These are phyloP conservation scores for Agapornis canus DNA, from an alignment of 2,797 vertebrate species.

Conservation along the genomic window DNA sequence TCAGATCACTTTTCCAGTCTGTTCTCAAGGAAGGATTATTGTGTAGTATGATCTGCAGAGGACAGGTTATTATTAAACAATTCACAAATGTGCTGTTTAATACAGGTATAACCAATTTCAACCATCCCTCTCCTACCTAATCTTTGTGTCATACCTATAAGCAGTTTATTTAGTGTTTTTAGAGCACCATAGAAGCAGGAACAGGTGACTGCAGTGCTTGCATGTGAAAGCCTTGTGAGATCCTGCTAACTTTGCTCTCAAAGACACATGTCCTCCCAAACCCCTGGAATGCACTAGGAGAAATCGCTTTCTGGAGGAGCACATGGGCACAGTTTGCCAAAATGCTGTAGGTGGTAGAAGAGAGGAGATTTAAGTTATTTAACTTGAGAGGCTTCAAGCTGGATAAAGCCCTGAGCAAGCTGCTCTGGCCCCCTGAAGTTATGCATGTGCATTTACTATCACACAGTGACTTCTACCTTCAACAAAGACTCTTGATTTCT, in stretches of 20 bases:
- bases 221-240: neutral
- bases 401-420: neutral
- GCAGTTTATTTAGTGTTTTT: neutral
- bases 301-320: neutral
- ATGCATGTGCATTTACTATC: rapidly evolving
- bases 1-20: neutral
- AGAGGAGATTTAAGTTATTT: neutral
- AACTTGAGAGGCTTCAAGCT: neutral
- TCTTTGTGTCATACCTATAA: rapidly evolving
- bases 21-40: neutral
- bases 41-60: neutral
- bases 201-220: rapidly evolving
- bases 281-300: neutral
- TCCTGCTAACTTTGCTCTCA: neutral
- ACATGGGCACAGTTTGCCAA: neutral
- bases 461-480: neutral
- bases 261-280: rapidly evolving
- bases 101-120: neutral
- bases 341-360: neutral
- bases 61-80: neutral
- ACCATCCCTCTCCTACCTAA: neutral
- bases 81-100: neutral
- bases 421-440: neutral
- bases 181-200: neutral
- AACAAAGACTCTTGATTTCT: neutral